Conservation (phyloP, 35 echinoderm and acorn worm species). For the Amphiura filiformis region DNA sequence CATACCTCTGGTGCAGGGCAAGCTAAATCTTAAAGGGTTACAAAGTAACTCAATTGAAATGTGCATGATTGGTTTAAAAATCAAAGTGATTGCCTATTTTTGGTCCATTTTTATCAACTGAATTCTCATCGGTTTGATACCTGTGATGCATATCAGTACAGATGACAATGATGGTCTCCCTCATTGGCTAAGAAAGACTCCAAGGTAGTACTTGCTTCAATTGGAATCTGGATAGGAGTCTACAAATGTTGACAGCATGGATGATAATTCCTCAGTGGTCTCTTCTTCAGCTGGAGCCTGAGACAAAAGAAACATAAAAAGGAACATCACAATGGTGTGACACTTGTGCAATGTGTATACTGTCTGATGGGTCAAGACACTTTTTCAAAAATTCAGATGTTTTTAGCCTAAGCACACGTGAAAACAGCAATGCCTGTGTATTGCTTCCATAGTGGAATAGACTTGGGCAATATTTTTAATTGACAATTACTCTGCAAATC, state of each 20-base stretch:
- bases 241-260: constrained; percentile 54
- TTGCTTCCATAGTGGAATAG: neutral
- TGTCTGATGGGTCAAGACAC: too few relatives aligned
- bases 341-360: neutral
- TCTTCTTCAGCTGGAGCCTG: neutral
- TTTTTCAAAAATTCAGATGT: neutral
- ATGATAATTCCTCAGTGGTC: neutral
- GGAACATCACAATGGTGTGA: neutral
- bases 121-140: too few relatives aligned
- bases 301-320: constrained; percentile 3
- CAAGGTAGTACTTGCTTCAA: neutral
- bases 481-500: too few relatives aligned
- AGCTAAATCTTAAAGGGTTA: too few relatives aligned
- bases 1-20: too few relatives aligned
- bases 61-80: too few relatives aligned
- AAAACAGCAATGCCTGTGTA: neutral
- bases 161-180: neutral
- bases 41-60: too few relatives aligned
- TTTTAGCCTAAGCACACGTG: neutral
- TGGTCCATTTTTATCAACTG: too few relatives aligned
- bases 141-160: neutral
- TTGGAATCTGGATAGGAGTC: constrained; percentile 48
- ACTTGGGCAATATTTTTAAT: too few relatives aligned
- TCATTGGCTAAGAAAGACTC: neutral
- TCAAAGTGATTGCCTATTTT: too few relatives aligned